phyloP scores from a whole-genome alignment of 2,797 vertebrate species.

The Cryptoblepharus egeriae region DNA sequence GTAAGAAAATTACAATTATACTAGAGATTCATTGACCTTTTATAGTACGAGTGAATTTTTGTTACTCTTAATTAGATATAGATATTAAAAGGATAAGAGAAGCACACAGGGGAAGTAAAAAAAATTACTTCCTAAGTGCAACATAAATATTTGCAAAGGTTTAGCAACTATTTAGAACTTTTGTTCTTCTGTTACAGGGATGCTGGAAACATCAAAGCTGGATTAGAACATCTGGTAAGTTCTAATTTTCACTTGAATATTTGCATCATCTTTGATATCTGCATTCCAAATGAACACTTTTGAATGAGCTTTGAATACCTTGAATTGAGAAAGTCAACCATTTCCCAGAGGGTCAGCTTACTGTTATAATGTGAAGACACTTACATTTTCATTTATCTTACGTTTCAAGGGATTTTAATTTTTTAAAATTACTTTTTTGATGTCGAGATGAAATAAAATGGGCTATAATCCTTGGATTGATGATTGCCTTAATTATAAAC shows the following conservation, averaged over 20 bases:
- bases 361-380: constrained; percentile 83
- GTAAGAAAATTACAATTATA: constrained; percentile 14
- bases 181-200: constrained; percentile 95
- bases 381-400: constrained; percentile 84
- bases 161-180: constrained; percentile 88
- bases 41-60: background rate
- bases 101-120: background rate
- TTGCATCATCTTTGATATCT: constrained; percentile 91
- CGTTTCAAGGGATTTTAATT: constrained; percentile 83
- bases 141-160: constrained; percentile 71
- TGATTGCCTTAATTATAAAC: constrained; percentile 84
- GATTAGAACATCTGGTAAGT: constrained; percentile 99
- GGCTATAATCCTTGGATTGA: constrained; percentile 79
- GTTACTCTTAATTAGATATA: constrained; percentile 24
- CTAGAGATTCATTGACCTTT: constrained; percentile 16
- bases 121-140: constrained; percentile 55
- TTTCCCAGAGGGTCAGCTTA: constrained; percentile 83
- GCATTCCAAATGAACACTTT: constrained; percentile 90
- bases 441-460: constrained; percentile 83
- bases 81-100: constrained; percentile 38
- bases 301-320: constrained; percentile 86
- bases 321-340: constrained; percentile 86
- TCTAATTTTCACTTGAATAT: constrained; percentile 86
- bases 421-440: constrained; percentile 85
- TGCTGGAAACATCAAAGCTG: constrained; percentile 88